Percentiles rank a stretch among this genome's conserved stretches.
These are phyloP conservation scores for Agrenia bidenticulata DNA, from an alignment of 2,888 invertebrate genomes.

Conservation along the genomic window DNA sequence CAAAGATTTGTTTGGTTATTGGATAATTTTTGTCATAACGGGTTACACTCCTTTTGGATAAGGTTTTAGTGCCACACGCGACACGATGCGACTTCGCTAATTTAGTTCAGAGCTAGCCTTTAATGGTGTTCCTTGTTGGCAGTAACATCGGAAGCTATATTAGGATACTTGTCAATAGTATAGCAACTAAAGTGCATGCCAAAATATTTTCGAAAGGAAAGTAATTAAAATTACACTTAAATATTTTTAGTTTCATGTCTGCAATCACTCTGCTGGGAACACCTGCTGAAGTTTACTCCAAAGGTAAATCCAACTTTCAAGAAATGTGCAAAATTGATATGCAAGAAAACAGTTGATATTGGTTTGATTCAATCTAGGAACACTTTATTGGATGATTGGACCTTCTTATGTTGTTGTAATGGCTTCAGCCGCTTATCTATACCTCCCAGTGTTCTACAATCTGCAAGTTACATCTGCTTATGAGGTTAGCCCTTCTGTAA, in stretches of 20 bases:
- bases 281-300: conserved; percentile 62
- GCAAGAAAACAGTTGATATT: neutral
- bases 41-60: too few species aligned
- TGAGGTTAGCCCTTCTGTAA: too few species aligned
- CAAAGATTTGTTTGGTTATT: too few species aligned
- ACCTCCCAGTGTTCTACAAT: conserved; percentile 53
- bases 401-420: conserved; percentile 37
- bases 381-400: conserved; percentile 69
- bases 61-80: too few species aligned
- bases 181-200: too few species aligned
- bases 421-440: conserved; percentile 48
- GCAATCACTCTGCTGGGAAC: conserved; percentile 88
- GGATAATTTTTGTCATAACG: too few species aligned
- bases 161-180: too few species aligned
- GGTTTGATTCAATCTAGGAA: conserved; percentile 62
- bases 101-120: too few species aligned
- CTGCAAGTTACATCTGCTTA: conserved; percentile 54
- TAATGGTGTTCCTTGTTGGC: too few species aligned
- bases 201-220: too few species aligned
- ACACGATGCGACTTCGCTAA: too few species aligned
- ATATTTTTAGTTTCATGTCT: conserved; percentile 73
- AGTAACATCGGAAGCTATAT: too few species aligned
- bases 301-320: conserved; percentile 18
- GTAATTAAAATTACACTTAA: neutral
- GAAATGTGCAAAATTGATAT: neutral